Base-by-base conservation (phyloP, 2,888 invertebrate species). In the Spodoptera picta region DNA sequence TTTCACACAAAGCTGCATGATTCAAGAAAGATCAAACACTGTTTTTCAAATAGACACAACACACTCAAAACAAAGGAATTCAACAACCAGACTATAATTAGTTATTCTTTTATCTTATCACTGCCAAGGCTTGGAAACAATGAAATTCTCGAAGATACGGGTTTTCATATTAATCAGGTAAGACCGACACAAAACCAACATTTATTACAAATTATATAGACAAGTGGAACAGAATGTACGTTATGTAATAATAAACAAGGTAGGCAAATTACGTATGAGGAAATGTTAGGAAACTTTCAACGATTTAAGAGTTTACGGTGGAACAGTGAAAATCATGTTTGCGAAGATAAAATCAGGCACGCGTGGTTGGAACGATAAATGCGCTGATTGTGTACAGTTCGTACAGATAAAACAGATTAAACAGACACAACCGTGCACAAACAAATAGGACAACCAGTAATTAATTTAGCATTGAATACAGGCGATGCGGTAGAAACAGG, bases 21-120 rank as follows among this genome's bases (percentile, higher is more conserved):
- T 44, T 43, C 44, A 36, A 36, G n/a, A 23, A 11, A 43, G 12
- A 9, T 31, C 19, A 49, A 51, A 42, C 12, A 46, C 48, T 53
- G 12, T 53, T 11, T 64, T 58, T 42, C 41, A 63, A 64, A 68
- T 53, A 52, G 64, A 64, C 65, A 55, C 63, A 59, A 61, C 51
- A 56, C 24, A 66, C 65, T 69, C 60, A 62, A 76, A 70, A 66
- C 62, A 73, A 73, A 73, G 69, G 74, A 76, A 67, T 54, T 23
- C 49, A 70, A 31, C 44, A 52, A 57, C 46, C 50, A 63, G 61
- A 65, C 52, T 65, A 77, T 73, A 81, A 84, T 82, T 81, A 80
- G 73, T 73, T 63, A 79, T 69, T 74, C 65, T 70, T 79, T 84
- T 88, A 90, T 91, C 90, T 91, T 90, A 91, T 91, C 92, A 81